Evolutionary conservation across 1,140 invertebrate species (phyloP), one percentile per base, ranked within the genome.

Genomic region (Drosophila azteca): DNA sequence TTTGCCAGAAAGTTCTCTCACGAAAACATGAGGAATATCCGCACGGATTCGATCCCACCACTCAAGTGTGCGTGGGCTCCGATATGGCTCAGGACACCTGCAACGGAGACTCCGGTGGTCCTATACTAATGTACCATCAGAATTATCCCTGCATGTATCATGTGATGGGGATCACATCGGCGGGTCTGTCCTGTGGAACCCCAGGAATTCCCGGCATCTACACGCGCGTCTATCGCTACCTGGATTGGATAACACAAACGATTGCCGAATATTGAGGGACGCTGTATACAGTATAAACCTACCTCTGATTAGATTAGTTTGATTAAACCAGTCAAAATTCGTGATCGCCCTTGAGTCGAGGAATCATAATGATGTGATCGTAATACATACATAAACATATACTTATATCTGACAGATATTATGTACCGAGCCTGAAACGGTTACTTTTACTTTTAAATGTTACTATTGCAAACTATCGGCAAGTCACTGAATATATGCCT

Each of bases 11-110:
- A 51, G 74, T 45, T 78, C 70, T 51, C 65, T 51, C 62, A 8
- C 51, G 66, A 0, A 39, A 44, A 11, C 22, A 61, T 7, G 81
- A 90, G 15, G 90, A 82, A 91, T 92, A 92, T 35, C 91, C 64
- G 70, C 77, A 64, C 73, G 93, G 94, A 0, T 92, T 94, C 15
- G 43, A 92, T 11, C 70, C 90, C 1, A 84, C 92, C 0, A 93
- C 92, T 62, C 93, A 94, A 81, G 78, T 96, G n/a, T 96, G 96
- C 89, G 95, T 95, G 26, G 96, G 96, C 11, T 93, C 91, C 20
- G 90, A 94, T 20, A 84, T 84, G 52, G 49, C 72, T 5, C 90
- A 80, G 69, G 93, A 93, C 58, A 93, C 93, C 0, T 93, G 93
- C 60, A 70, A 73, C 9, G 90, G 90, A 1, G 90, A 91, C 43